Conservation (phyloP, 2,797 vertebrate species). For the Scolopax rusticola region DNA sequence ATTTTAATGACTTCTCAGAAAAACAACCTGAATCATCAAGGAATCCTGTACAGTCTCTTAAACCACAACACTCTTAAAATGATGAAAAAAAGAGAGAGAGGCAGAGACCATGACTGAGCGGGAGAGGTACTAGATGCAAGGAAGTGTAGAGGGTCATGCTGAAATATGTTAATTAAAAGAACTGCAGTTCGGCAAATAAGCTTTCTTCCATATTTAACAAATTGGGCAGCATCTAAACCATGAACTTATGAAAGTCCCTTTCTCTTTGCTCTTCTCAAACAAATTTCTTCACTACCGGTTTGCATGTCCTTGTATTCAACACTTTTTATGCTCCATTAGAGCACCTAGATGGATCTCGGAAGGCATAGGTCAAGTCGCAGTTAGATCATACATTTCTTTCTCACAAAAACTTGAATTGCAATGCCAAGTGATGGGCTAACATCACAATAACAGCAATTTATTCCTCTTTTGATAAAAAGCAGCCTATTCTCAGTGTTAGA, state of each 20-base stretch:
- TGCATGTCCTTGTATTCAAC: slow-evolving; percentile 79
- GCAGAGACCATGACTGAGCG: background rate
- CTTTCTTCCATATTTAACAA: slow-evolving; percentile 68
- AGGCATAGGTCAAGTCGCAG: slow-evolving; percentile 85
- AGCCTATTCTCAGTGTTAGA: slow-evolving; percentile 84
- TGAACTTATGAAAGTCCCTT: slow-evolving; percentile 45
- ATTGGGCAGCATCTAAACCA: slow-evolving; percentile 61
- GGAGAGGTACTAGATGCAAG: background rate
- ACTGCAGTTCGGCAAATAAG: background rate
- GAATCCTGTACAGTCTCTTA: background rate
- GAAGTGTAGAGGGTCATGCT: background rate
- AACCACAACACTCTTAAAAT: background rate
- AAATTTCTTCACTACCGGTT: slow-evolving; percentile 77
- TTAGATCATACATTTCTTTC: slow-evolving; percentile 87
- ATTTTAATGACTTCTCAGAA: slow-evolving; percentile 57
- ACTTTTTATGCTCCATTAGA: slow-evolving; percentile 85
- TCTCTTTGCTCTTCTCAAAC: slow-evolving; percentile 69
- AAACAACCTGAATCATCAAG: slow-evolving; percentile 41
- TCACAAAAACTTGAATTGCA: slow-evolving; percentile 87
- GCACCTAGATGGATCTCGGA: slow-evolving; percentile 82
- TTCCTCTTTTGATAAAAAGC: slow-evolving; percentile 86
- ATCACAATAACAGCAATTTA: slow-evolving; percentile 88
- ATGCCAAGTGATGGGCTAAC: slow-evolving; percentile 86
- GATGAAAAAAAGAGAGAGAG: background rate
- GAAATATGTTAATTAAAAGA: slow-evolving; percentile 56